Evolutionary conservation across 2,797 vertebrate genomes (phyloP).

Genomic region (Steatocranus sp.): DNA sequence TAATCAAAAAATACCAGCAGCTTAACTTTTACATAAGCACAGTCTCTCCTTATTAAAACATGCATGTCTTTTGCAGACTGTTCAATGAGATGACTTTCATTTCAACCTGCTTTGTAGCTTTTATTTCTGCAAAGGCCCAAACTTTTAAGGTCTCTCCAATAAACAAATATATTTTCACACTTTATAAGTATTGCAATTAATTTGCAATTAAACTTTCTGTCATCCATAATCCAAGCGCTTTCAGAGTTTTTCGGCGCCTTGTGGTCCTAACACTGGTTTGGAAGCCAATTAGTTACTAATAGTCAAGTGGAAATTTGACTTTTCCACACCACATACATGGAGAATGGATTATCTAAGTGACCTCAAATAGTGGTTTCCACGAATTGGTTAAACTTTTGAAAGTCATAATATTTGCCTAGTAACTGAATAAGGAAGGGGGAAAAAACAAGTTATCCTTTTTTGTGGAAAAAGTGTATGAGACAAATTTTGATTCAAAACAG

Average conservation of each 20-base stretch:
- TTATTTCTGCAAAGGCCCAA: not conserved
- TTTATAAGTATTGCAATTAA: not conserved
- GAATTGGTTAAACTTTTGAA: not conserved
- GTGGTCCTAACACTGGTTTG: not conserved
- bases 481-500: not conserved
- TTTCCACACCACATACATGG: rapidly evolving
- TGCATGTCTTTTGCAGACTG: not conserved
- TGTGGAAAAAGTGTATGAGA: not conserved
- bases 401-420: not conserved
- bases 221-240: not conserved
- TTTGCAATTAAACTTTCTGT: not conserved
- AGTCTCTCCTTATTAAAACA: not conserved
- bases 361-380: not conserved
- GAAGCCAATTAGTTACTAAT: not conserved
- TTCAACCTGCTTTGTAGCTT: not conserved
- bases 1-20: not conserved
- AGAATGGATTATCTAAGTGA: not conserved
- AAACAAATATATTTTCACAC: not conserved
- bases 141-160: not conserved
- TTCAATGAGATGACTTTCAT: not conserved
- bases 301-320: not conserved
- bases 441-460: not conserved
- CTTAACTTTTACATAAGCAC: not conserved
- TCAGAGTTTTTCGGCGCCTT: not conserved
- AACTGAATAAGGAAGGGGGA: not conserved